Conservation (phyloP, 1,140 invertebrate species). For the Platyura marginata region DNA sequence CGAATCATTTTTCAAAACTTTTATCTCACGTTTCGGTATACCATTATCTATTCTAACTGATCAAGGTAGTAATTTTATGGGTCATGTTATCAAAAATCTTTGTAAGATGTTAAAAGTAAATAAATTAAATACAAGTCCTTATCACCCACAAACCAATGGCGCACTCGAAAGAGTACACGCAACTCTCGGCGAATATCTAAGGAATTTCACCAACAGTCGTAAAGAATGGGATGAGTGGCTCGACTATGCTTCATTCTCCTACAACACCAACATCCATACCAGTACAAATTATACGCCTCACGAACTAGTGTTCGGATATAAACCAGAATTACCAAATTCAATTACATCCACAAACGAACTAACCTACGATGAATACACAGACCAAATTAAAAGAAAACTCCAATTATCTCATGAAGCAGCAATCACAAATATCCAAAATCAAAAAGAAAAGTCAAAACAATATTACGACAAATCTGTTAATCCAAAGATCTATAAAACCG, state of each 20-base stretch:
- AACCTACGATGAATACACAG: slow-evolving; percentile 15
- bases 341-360: slow-evolving; percentile 8
- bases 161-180: slow-evolving; percentile 19
- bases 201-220: slow-evolving; percentile 18
- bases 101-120: slow-evolving; percentile 13
- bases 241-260: slow-evolving; percentile 18
- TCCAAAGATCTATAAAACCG: slow-evolving; percentile 7
- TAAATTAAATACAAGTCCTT: slow-evolving; percentile 8
- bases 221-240: slow-evolving; percentile 21
- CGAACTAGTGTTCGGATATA: slow-evolving; percentile 21
- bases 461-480: slow-evolving; percentile 13
- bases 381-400: slow-evolving; percentile 14
- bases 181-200: slow-evolving; percentile 23
- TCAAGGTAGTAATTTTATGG: slow-evolving; percentile 6
- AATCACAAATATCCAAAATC: slow-evolving; percentile 9
- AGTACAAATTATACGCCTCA: slow-evolving; percentile 22
- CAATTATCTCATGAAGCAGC: slow-evolving; percentile 12
- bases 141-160: slow-evolving; percentile 16
- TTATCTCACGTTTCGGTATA: not conserved
- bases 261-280: slow-evolving; percentile 13
- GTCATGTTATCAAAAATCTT: slow-evolving; percentile 13
- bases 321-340: slow-evolving; percentile 11
- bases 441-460: slow-evolving; percentile 13
- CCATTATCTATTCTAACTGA: not conserved
- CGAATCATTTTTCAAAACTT: slow-evolving; percentile 7